A percentile compares a stretch with the other conserved stretches of the same genome.
Conservation (phyloP, 2,113 vertebrate genomes). For the Tiliqua scincoides region DNA sequence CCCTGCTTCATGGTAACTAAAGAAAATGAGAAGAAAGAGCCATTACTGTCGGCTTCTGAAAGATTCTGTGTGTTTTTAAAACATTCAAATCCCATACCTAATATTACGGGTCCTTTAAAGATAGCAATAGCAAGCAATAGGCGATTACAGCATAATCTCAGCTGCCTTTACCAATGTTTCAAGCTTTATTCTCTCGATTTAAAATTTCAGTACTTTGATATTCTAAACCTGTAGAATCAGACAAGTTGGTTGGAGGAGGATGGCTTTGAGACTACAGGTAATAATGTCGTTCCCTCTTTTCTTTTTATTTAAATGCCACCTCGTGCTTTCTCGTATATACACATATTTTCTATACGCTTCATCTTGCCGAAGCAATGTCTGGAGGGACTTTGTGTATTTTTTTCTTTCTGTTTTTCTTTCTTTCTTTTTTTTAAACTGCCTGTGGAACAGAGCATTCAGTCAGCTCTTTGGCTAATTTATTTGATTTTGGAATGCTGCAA, state of each 20-base stretch:
- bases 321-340: constrained; percentile 17
- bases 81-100: not conserved
- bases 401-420: not conserved
- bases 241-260: not conserved
- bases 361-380: constrained; percentile 48
- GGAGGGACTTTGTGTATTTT: constrained; percentile 34
- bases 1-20: not conserved
- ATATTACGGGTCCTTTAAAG: constrained; percentile 20
- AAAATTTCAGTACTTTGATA: not conserved
- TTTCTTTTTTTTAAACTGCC: constrained; percentile 62
- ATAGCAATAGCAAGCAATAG: constrained; percentile 18
- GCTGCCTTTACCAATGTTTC: constrained; percentile 43
- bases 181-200: not conserved
- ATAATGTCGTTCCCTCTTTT: constrained; percentile 28
- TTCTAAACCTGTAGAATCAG: constrained; percentile 36
- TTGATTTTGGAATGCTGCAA: constrained; percentile 64
- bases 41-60: constrained; percentile 24
- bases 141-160: constrained; percentile 35
- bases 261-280: constrained; percentile 36
- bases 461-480: constrained; percentile 64
- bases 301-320: constrained; percentile 31
- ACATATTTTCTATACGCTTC: constrained; percentile 42
- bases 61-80: constrained; percentile 28
- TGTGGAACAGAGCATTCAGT: constrained; percentile 41
- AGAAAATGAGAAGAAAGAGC: not conserved